A percentile compares a stretch with the other conserved stretches of the same genome.
Conservation (phyloP, 2,113 vertebrate genomes). For the Mirounga angustirostris region DNA sequence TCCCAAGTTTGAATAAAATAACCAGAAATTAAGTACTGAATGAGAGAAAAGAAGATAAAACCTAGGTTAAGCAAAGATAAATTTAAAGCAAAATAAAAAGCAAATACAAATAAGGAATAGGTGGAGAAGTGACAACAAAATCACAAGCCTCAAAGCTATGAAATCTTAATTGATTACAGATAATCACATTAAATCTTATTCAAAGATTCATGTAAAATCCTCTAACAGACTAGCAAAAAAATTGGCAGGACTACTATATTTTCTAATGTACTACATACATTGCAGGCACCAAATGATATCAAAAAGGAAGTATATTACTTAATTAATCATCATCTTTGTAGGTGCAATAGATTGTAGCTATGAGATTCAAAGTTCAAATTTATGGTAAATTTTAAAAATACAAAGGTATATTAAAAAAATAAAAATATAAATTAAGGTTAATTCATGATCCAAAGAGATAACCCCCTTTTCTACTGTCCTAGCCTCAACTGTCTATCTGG, state of each 20-base stretch:
- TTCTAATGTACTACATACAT: background rate
- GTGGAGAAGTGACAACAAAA: background rate
- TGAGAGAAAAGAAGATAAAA: background rate
- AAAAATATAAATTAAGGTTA: conserved; percentile 29
- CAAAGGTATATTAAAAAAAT: background rate
- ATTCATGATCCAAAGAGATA: background rate
- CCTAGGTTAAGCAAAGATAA: background rate
- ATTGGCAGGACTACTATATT: background rate
- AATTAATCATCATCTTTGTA: background rate
- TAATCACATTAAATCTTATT: conserved; percentile 36
- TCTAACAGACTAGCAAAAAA: conserved; percentile 44
- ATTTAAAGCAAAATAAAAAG: conserved; percentile 55
- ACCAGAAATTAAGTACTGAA: background rate
- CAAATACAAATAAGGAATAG: background rate
- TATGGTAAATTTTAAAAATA: conserved; percentile 16
- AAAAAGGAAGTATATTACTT: background rate
- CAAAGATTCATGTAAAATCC: conserved; percentile 36
- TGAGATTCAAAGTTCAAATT: background rate
- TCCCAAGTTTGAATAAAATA: conserved; percentile 33
- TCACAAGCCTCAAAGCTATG: background rate
- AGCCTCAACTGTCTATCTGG: background rate
- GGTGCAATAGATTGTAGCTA: background rate
- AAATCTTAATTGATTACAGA: conserved; percentile 23
- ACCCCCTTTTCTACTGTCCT: background rate
- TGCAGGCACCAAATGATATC: background rate